Base-by-base conservation (phyloP, 2,888 invertebrate species). In the Volucella bombylans region DNA sequence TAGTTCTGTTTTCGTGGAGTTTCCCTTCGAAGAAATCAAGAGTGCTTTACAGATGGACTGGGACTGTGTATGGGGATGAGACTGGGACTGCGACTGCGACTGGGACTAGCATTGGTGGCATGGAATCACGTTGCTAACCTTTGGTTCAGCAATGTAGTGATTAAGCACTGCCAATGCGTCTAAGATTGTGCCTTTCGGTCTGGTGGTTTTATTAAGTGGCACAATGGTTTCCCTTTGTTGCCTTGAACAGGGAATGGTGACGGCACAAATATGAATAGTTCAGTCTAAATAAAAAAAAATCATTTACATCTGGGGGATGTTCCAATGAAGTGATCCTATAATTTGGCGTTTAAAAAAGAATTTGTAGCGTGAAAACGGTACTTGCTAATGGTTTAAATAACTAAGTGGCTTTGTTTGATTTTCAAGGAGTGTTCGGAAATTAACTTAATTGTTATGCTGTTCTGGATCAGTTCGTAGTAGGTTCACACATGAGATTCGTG, bases 21-120 rank as follows among this genome's bases (percentile, higher is more conserved):
- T 71, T 79, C 74, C 79, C 67, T 74, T 76, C 61, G 76, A 79
- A 79, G 71, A 83, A 83, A 82, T 82, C 77, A 82, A 82, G 77
- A 82, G 82, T 77, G 67, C 77, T 82, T 49, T 54, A 54, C 77
- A 61, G 39, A 54, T 55, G 45, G 45, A 45, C 11, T 45, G 12
- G 45, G 11, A n/a, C 45, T 45, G 45, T 10, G 31, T 31, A 31
- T 31, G 31, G 31, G 31, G 6, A 31, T 31, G 4, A 4, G 31
- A 31, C 31, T 18, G 8, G n/a, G 18, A 23, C 18, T 23, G 18
- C 18, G 18, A 23, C 18, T 23, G 0, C 31, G 31, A 31, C 31
- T 18, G 8, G n/a, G 15, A 11, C 38, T 31, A 14, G 14, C n/a
- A 57, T 14, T 57, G 65, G 10, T 49, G 57, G 23, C 11, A 64